Percentiles rank a stretch among this genome's conserved stretches.
These are phyloP conservation scores for Epinephelus fuscoguttatus DNA, from an alignment of 2,113 vertebrate species.

Conservation along the genomic window DNA sequence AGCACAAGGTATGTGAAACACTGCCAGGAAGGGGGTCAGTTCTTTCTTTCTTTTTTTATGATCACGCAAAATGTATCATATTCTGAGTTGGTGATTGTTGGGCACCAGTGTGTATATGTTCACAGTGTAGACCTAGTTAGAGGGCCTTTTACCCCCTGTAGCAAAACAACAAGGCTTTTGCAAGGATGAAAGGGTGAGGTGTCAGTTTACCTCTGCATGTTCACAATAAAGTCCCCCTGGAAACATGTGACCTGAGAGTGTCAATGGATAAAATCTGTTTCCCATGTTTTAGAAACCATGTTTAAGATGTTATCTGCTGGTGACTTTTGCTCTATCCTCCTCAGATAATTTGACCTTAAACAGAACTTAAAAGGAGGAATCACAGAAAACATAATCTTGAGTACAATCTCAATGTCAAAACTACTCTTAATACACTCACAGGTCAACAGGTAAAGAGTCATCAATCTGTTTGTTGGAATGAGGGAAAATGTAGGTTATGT, in stretches of 20 bases:
- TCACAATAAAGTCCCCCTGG: slow-evolving; percentile 72
- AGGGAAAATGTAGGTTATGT: slow-evolving; percentile 39
- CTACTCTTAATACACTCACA: neutral
- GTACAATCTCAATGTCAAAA: neutral
- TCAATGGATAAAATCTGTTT: slow-evolving; percentile 59
- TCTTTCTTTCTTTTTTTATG: neutral
- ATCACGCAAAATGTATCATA: slow-evolving; percentile 40
- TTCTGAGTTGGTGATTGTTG: slow-evolving; percentile 34
- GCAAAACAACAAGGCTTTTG: slow-evolving; percentile 71
- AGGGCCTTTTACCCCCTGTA: slow-evolving; percentile 30
- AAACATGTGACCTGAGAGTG: slow-evolving; percentile 60
- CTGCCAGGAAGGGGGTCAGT: slow-evolving; percentile 41
- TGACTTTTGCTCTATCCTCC: neutral
- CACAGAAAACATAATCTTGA: neutral
- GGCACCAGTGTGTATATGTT: slow-evolving; percentile 29
- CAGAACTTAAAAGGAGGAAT: neutral
- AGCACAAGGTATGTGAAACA: slow-evolving; percentile 35
- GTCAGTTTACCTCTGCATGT: slow-evolving; percentile 72
- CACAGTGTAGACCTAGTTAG: slow-evolving; percentile 44
- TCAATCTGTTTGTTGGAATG: slow-evolving; percentile 19
- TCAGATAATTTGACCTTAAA: neutral
- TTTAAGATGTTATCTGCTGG: slow-evolving; percentile 29
- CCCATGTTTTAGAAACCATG: slow-evolving; percentile 49
- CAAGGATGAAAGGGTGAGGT: slow-evolving; percentile 72
- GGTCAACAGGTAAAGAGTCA: neutral